Evolutionary conservation across 2,113 vertebrate species (phyloP).

Genomic region (Potamarius usumacintae): DNA sequence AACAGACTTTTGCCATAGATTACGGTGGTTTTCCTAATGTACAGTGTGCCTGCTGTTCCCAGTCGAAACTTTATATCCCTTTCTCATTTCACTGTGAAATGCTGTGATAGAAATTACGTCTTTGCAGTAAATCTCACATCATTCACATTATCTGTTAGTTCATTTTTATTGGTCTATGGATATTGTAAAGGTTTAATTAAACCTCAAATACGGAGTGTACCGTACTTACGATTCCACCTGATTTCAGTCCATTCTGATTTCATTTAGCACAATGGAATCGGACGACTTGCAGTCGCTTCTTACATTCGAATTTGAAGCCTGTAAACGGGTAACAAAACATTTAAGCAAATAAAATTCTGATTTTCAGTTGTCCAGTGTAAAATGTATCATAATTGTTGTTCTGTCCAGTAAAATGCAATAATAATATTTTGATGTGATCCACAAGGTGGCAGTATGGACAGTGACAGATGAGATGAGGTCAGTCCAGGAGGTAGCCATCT

Average conservation of each 20-base stretch:
- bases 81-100: neutral
- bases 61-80: neutral
- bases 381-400: neutral
- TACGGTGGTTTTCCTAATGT: neutral
- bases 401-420: neutral
- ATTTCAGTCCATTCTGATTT: neutral
- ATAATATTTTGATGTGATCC: neutral
- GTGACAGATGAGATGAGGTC: neutral
- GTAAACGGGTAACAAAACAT: neutral
- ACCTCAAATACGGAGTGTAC: neutral
- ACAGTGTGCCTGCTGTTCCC: neutral
- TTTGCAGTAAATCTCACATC: neutral
- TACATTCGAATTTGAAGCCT: neutral
- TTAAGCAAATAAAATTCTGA: neutral
- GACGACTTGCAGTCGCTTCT: neutral
- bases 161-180: neutral
- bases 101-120: neutral
- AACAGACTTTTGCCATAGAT: neutral
- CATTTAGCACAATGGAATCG: neutral
- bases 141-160: neutral
- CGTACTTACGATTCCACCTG: neutral
- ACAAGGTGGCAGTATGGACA: slow-evolving; percentile 36
- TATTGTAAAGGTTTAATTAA: neutral
- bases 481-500: slow-evolving; percentile 6
- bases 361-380: neutral